Percentiles rank a stretch among this genome's conserved stretches.
Conservation (phyloP, 2,888 invertebrate species). For the Cactoblastis cactorum region DNA sequence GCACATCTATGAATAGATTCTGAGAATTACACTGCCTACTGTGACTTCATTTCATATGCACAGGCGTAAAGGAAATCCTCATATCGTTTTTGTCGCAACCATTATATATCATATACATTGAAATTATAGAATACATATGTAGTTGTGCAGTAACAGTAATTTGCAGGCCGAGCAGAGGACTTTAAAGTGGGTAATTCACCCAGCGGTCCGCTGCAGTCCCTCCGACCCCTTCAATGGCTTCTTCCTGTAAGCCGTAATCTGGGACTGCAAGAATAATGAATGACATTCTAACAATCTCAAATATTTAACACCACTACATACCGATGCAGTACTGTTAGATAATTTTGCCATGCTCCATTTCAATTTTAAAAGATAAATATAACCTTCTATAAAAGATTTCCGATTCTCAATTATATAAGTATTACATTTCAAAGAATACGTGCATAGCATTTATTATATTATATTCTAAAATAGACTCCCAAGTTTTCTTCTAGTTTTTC, state of each 20-base stretch:
- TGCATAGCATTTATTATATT: too few relatives aligned
- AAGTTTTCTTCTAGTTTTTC: too few relatives aligned
- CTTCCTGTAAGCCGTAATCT: not conserved
- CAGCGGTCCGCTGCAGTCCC: too few relatives aligned
- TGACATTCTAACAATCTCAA: too few relatives aligned
- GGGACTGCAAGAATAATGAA: not conserved
- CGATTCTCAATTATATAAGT: too few relatives aligned
- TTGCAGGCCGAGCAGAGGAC: not conserved
- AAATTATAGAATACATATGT: not conserved
- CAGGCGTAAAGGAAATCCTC: not conserved
- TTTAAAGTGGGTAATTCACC: not conserved
- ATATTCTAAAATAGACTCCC: too few relatives aligned
- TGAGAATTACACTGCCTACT: not conserved
- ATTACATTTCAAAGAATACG: too few relatives aligned
- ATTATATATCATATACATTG: not conserved
- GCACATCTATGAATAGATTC: not conserved
- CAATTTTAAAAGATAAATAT: too few relatives aligned
- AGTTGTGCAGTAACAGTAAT: not conserved
- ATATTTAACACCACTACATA: too few relatives aligned
- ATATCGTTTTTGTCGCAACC: not conserved
- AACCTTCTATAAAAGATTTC: too few relatives aligned
- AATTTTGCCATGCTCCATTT: too few relatives aligned
- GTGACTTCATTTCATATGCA: constrained; percentile 1
- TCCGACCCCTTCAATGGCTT: not conserved
- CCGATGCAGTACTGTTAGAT: too few relatives aligned